These are phyloP conservation scores for Papilio protenor DNA, from an alignment of 2,888 invertebrate genomes.

Conservation along the genomic window DNA sequence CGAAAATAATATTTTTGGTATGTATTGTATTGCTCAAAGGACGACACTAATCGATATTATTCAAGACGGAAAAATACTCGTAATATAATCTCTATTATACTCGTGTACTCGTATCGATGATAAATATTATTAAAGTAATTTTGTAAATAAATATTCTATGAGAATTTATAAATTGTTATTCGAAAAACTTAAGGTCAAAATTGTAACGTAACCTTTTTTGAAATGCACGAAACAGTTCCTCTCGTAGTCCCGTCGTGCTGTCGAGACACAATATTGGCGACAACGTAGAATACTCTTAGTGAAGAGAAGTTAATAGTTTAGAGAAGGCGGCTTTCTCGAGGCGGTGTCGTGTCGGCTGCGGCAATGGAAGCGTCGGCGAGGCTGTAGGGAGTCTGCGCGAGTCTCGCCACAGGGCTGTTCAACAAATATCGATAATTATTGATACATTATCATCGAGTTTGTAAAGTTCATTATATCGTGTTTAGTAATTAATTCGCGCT, in stretches of 20 bases:
- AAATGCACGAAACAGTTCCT: constrained; percentile 83
- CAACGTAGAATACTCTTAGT: constrained; percentile 55
- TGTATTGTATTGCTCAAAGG: constrained; percentile 79
- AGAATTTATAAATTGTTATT: constrained; percentile 55
- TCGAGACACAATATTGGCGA: constrained; percentile 70
- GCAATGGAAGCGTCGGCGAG: constrained; percentile 62
- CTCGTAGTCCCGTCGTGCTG: constrained; percentile 79
- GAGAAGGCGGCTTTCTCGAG: constrained; percentile 68
- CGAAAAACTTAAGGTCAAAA: constrained; percentile 69
- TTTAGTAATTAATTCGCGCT: constrained; percentile 71
- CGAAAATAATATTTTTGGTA: constrained; percentile 76
- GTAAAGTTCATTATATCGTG: constrained; percentile 70
- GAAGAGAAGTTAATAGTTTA: constrained; percentile 52
- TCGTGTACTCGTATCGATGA: constrained; percentile 49
- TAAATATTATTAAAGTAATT: constrained; percentile 60
- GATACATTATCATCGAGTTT: constrained; percentile 62
- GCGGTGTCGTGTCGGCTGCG: constrained; percentile 68
- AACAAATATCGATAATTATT: constrained; percentile 60
- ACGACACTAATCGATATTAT: constrained; percentile 67
- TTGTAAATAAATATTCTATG: constrained; percentile 65
- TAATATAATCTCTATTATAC: constrained; percentile 56
- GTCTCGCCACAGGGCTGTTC: constrained; percentile 67
- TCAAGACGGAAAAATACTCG: constrained; percentile 62
- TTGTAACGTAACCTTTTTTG: constrained; percentile 71
- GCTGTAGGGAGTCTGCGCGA: constrained; percentile 66